phyloP scores from a whole-genome alignment of 2,113 vertebrate genomes.

The Anhinga rufa region DNA sequence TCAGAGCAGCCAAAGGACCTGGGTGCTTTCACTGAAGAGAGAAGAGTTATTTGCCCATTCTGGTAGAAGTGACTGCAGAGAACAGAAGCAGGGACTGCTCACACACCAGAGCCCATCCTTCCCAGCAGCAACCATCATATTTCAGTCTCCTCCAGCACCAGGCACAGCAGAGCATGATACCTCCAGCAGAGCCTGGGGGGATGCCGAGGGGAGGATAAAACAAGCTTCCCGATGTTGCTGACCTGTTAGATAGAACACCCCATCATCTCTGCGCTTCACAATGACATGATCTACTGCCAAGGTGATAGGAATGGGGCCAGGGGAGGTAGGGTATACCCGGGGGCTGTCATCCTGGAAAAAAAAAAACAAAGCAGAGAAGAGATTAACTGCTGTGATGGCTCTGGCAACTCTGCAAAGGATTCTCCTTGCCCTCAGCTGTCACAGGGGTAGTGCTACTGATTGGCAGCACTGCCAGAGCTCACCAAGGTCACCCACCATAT shows the following conservation, averaged over 20 bases:
- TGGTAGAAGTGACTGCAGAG: background rate
- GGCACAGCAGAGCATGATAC: background rate
- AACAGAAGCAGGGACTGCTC: background rate
- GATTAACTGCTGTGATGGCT: background rate
- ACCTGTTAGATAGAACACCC: slow-evolving; percentile 86
- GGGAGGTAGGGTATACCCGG: slow-evolving; percentile 86
- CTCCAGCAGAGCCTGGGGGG: background rate
- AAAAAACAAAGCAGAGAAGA: background rate
- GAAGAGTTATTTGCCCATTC: background rate
- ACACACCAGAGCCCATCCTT: background rate
- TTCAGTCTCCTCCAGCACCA: background rate
- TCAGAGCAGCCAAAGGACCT: background rate
- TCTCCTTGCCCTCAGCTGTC: background rate
- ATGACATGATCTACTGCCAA: slow-evolving; percentile 81
- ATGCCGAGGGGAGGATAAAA: background rate
- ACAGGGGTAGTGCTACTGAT: accelerated
- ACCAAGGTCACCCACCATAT: background rate
- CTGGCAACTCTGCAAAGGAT: background rate
- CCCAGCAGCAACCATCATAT: background rate
- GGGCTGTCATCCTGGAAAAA: slow-evolving; percentile 87
- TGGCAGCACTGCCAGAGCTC: background rate
- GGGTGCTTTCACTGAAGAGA: background rate
- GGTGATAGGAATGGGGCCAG: slow-evolving; percentile 83
- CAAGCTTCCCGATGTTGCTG: background rate
- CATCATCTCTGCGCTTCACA: slow-evolving; percentile 84